Evolutionary conservation across 2,888 invertebrate species (phyloP), one percentile per base, ranked within the genome.

Genomic region (Brachyptera risi): DNA sequence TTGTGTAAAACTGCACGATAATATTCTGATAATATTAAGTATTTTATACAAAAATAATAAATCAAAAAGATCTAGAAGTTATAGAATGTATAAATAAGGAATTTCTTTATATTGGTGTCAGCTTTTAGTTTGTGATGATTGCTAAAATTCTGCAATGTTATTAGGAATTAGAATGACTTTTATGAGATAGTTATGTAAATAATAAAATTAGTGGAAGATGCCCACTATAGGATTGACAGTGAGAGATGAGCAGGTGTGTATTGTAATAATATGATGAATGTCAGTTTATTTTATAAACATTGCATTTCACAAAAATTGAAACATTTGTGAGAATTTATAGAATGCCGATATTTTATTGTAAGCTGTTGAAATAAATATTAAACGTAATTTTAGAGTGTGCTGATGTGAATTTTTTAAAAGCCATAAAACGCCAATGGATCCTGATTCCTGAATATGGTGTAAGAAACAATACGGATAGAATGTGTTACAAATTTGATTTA

Each of bases 281-380:
- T 7, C 5, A 31, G 31, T 7, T 31, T 31, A 31, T 31, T 11
- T 31, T 11, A 11, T 7, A 11, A 7, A 31, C 31, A 31, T 31
- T 11, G 11, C 11, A 31, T 11, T 31, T 7, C 11, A 31, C n/a
- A 7, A 31, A 7, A 31, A 5, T 5, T 31, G 5, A 47, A 24
- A 47, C n/a, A 47, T 47, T 21, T 47, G n/a, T 21, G 21, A 24
- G 24, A 47, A 24, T 47, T 47, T 23, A 47, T 47, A 47, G 47
- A 47, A 47, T 47, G 47, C 44, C 47, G 11, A 31, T 31, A 31
- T 31, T 31, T 31, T 31, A 31, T 31, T 31, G 31, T 31, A 31
- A 31, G 11, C 31, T 31, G 11, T 11, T 31, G 31, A n/a, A n/a
- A n/a, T 31, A 7, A 31, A 31, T 31, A 31, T 7, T 31, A 31